Base-by-base conservation (phyloP, 2,888 invertebrate genomes). In the Cosmia pyralina region DNA sequence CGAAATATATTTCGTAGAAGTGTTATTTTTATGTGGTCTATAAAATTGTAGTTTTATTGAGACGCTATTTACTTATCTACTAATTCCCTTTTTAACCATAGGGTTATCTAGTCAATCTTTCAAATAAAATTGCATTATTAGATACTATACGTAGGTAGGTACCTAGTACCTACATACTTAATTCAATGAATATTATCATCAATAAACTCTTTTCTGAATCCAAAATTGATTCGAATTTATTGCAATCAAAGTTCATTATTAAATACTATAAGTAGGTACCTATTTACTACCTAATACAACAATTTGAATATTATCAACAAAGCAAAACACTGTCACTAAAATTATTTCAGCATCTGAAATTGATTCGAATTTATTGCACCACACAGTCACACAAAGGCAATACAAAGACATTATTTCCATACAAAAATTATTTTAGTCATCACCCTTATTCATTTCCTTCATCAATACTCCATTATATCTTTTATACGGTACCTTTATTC, bases 401-500 rank as follows among this genome's bases (percentile, higher is more conserved):
- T 48, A n/a, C 48, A 65, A 63, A 53, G 7, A 44, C 44, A 59
- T 48, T 28, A 0, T 13, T 66, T 17, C 19, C 10, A 38, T 41
- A 3, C 50, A 55, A 59, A 55, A 46, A 53, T 2, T 34, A 0
- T 60, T 58, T 44, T 13, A 53, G 17, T 68, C 55, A 38, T 64
- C 52, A 41, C 64, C 34, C 34, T 68, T 52, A 68, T 55, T 75
- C 19, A 74, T 69, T 69, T 66, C 34, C 28, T 55, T 60, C 62
- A 83, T 71, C 57, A 75, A 75, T 68, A 78, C 67, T 60, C 38
- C 44, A 69, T 78, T 73, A 65, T 41, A 63, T 83, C 66, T 55
- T 72, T 67, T 72, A 80, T 58, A 68, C 46, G 46, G 80, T 59
- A 38, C 83, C 83, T 80, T 79, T 71, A 88, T 88, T 90, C 85